phyloP scores from a whole-genome alignment of 1,140 invertebrate genomes.

The Tetramorium parvispinum region DNA sequence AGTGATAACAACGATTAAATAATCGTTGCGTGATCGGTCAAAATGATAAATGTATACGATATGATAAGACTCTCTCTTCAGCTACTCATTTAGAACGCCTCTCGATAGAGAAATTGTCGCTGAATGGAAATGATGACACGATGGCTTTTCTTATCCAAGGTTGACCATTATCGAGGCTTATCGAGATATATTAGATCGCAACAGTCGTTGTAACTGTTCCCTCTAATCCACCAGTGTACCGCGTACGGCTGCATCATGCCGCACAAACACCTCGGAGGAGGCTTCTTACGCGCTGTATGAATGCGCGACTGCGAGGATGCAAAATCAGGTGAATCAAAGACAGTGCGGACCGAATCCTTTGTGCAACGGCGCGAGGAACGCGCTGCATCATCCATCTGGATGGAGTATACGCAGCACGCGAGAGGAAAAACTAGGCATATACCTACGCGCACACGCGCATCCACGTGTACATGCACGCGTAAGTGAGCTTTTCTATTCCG shows the following conservation, averaged over 20 bases:
- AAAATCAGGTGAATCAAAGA: conserved; percentile 68
- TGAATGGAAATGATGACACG: background rate
- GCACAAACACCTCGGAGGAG: conserved; percentile 23
- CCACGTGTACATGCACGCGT: background rate
- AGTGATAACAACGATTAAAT: background rate
- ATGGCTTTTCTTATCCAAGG: conserved; percentile 30
- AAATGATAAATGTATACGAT: background rate
- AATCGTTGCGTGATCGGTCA: background rate
- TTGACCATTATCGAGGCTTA: conserved; percentile 36
- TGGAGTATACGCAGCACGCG: conserved; percentile 27
- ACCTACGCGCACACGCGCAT: background rate
- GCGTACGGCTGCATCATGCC: conserved; percentile 28
- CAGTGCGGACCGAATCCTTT: conserved; percentile 67
- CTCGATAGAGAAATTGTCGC: background rate
- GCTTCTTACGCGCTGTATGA: conserved; percentile 12
- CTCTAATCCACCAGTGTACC: conserved; percentile 33
- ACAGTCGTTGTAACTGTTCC: conserved; percentile 44
- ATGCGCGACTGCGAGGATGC: conserved; percentile 49
- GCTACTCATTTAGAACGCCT: background rate
- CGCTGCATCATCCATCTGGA: conserved; percentile 74
- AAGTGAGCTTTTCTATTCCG: conserved; percentile 60
- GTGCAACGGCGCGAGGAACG: conserved; percentile 60
- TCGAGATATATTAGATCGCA: conserved; percentile 14
- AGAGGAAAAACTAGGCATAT: conserved; percentile 65
- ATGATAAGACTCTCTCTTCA: background rate